These are phyloP conservation scores for Bursaphelenchus okinawaensis DNA, from an alignment of 2,888 invertebrate genomes.

Conservation along the genomic window DNA sequence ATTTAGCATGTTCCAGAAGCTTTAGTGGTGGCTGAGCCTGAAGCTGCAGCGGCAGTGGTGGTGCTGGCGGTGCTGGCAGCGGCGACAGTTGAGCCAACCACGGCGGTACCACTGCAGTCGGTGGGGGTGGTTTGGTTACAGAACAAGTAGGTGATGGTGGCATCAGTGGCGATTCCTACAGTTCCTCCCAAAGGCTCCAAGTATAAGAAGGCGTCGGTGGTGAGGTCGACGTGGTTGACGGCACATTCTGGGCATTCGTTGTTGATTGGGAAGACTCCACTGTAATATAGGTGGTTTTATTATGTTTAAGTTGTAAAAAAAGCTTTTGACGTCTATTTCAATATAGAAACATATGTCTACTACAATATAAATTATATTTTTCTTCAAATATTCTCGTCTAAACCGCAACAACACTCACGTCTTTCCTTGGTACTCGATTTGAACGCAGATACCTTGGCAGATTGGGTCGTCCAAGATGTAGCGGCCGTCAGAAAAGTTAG, in stretches of 20 bases:
- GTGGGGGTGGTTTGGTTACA: background rate
- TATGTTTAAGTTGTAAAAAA: background rate
- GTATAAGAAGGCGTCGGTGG: background rate
- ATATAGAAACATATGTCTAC: too few species aligned
- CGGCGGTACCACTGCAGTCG: background rate
- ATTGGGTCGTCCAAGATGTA: background rate
- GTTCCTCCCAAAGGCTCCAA: background rate
- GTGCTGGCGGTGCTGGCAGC: too few species aligned
- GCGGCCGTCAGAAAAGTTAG: slow-evolving; percentile 5
- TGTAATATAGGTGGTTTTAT: background rate
- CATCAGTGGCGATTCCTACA: background rate
- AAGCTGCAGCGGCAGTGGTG: too few species aligned
- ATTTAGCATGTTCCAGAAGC: too few species aligned
- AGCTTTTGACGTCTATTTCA: too few species aligned
- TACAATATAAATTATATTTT: too few species aligned
- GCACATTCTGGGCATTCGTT: background rate
- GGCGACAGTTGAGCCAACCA: background rate
- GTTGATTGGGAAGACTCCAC: background rate
- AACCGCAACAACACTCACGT: background rate
- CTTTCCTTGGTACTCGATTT: background rate
- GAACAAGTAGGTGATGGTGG: background rate
- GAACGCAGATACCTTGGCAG: background rate
- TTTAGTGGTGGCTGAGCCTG: too few species aligned
- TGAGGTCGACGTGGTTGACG: background rate
- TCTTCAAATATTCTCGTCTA: background rate